Base-by-base conservation (phyloP, 1,140 invertebrate genomes). In the Penaeus indicus region DNA sequence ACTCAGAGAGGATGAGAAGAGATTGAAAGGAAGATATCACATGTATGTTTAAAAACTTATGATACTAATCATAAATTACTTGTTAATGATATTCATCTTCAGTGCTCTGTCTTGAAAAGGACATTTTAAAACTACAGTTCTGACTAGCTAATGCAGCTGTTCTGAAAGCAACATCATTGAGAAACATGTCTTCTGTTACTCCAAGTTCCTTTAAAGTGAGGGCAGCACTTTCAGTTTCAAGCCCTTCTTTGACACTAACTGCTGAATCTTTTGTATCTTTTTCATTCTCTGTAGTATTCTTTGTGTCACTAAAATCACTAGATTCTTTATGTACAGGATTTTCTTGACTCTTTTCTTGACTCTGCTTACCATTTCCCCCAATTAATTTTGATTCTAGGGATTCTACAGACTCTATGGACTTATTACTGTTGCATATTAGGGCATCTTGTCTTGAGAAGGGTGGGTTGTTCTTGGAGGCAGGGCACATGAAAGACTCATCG, bases 91-190 rank as follows among this genome's bases (percentile, higher is more conserved):
- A 90, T 62, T 90, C 84, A 84, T 90, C 89, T 60, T 90, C 84
- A 64, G 84, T 86, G 60, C 84, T 86, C 63, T 85, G 84, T 67
- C 84, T 86, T 16, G 84, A 86, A 47, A 90, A 90, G 10, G 89
- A 90, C 72, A 90, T 86, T 61, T 90, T 90, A 84, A 90, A 90
- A 75, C 89, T 90, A 79, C 64, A 90, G 67, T 86, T 90, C 25
- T 86, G 84, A 62, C 85, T 90, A 42, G 89, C 89, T 60, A 90
- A 84, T 63, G 84, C 85, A 32, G 78, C 89, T n/a, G 89, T 90
- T 75, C 89, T 86, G 16, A 86, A 86, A 63, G 89, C 89, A 86
- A 90, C 89, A 69, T 90, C 89, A 64, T 83, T 90, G 21, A 90
- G 80, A 78, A 90, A 90, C 81, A 86, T 84, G 69, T 90, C 89